Percentiles rank a stretch among this genome's conserved stretches.
Conservation (phyloP, 2,888 invertebrate species). For the Choreutis nemorana region DNA sequence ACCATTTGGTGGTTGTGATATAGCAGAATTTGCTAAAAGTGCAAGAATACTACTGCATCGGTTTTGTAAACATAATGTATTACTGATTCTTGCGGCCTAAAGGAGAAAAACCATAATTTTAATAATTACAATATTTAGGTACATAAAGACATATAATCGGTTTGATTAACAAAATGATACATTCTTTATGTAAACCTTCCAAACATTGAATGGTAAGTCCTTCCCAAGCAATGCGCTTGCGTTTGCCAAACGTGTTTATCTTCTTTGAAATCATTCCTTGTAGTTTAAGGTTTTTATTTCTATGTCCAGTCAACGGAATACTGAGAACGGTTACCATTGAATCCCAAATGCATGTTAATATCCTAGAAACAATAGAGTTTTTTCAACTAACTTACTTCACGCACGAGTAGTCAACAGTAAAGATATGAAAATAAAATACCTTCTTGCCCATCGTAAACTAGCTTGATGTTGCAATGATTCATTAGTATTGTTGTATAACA, state of each 20-base stretch:
- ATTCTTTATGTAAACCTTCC: slow-evolving; percentile 86
- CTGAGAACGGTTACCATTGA: slow-evolving; percentile 90
- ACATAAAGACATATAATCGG: background rate
- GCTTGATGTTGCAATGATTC: slow-evolving; percentile 78
- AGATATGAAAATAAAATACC: slow-evolving; percentile 26
- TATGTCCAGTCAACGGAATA: slow-evolving; percentile 71
- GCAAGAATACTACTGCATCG: slow-evolving; percentile 91
- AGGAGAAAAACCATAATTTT: slow-evolving; percentile 8
- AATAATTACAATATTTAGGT: background rate
- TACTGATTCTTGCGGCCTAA: slow-evolving; percentile 88
- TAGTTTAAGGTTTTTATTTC: slow-evolving; percentile 42
- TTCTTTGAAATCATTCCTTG: slow-evolving; percentile 67
- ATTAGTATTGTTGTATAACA: slow-evolving; percentile 71
- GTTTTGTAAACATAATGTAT: slow-evolving; percentile 85
- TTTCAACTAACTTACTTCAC: background rate
- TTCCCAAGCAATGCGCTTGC: slow-evolving; percentile 64
- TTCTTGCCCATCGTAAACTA: slow-evolving; percentile 77
- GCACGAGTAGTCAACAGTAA: background rate
- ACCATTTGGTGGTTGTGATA: slow-evolving; percentile 78
- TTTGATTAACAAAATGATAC: slow-evolving; percentile 4
- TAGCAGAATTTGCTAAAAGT: slow-evolving; percentile 87
- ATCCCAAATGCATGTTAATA: slow-evolving; percentile 92
- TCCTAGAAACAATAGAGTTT: slow-evolving; percentile 37
- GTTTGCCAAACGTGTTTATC: slow-evolving; percentile 51
- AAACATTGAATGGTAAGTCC: slow-evolving; percentile 84